Percentiles rank a stretch among this genome's conserved stretches.
Conservation (phyloP, 1,140 invertebrate genomes). For the Anastrepha obliqua region DNA sequence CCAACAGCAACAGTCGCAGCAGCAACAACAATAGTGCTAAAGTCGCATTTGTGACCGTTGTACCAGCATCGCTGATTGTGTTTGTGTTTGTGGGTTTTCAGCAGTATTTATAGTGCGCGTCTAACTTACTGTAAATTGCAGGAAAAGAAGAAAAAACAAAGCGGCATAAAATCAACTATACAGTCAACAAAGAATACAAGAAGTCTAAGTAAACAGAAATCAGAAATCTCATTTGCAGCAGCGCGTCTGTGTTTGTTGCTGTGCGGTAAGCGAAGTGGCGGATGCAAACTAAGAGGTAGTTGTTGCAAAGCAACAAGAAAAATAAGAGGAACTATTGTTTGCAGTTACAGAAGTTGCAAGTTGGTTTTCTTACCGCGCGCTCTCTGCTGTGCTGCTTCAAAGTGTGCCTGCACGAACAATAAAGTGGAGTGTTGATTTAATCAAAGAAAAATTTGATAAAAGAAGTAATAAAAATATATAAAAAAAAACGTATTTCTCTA, state of each 20-base stretch:
- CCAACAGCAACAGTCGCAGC: neutral
- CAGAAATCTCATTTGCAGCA: neutral
- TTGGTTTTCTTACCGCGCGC: neutral
- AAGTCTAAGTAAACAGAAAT: neutral
- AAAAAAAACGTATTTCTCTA: neutral
- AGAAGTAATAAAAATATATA: too few relatives aligned
- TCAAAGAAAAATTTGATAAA: neutral
- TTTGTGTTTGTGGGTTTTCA: neutral
- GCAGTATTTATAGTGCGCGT: conserved; percentile 12
- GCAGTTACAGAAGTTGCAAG: neutral
- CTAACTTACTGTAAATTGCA: conserved; percentile 31
- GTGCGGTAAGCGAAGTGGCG: neutral
- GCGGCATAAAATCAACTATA: neutral
- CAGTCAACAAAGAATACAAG: neutral
- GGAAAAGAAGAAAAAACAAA: neutral
- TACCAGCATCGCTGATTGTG: neutral
- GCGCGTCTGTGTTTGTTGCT: neutral
- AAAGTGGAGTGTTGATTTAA: neutral
- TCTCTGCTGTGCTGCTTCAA: neutral
- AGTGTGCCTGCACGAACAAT: neutral
- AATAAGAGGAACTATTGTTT: neutral
- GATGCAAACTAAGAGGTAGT: too few relatives aligned
- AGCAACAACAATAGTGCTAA: neutral
- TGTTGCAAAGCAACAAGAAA: neutral
- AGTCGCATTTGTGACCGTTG: neutral